A percentile compares a stretch with the other conserved stretches of the same genome.
phyloP scores from a whole-genome alignment of 2,113 vertebrate genomes.

The Casuarius casuarius region DNA sequence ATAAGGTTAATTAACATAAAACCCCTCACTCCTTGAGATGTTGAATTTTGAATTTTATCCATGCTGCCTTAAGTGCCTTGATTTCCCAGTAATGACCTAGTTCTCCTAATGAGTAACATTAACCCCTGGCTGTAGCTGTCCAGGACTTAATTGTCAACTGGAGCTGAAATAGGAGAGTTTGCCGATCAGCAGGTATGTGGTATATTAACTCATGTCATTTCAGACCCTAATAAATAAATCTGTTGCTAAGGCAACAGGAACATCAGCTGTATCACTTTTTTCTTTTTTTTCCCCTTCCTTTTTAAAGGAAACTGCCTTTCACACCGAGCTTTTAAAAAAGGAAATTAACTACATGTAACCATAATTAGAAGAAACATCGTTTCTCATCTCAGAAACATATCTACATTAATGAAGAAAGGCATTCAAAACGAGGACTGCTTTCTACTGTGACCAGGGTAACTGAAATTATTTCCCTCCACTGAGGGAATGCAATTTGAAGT shows the following conservation, averaged over 20 bases:
- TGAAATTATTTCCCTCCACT: conserved; percentile 59
- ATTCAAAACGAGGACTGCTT: conserved; percentile 63
- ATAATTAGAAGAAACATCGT: conserved; percentile 87
- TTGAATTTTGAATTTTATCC: conserved; percentile 92
- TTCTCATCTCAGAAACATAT: conserved; percentile 78
- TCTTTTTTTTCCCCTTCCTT: conserved; percentile 17
- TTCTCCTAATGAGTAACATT: conserved; percentile 99
- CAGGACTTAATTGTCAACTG: conserved; percentile 99
- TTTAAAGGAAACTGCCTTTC: conserved; percentile 79
- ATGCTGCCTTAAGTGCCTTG: conserved; percentile 98
- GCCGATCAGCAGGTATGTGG: conserved; percentile 93
- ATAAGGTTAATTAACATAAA: conserved; percentile 99
- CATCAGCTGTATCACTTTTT: conserved; percentile 80
- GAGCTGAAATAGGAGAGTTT: conserved; percentile 92
- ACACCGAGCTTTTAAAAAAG: conserved; percentile 81
- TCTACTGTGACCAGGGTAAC: conserved; percentile 60
- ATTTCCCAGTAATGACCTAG: conserved; percentile 99
- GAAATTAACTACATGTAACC: conserved; percentile 83
- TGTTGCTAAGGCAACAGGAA: conserved; percentile 88
- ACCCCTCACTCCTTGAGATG: conserved; percentile 91
- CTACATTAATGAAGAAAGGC: conserved; percentile 77
- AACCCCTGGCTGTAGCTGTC: conserved; percentile 99
- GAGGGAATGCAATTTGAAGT: conserved; percentile 49
- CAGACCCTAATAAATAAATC: conserved; percentile 89
- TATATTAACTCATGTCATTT: conserved; percentile 94